Evolutionary conservation across 2,113 vertebrate genomes (phyloP).

Genomic region (Antidorcas marsupialis): DNA sequence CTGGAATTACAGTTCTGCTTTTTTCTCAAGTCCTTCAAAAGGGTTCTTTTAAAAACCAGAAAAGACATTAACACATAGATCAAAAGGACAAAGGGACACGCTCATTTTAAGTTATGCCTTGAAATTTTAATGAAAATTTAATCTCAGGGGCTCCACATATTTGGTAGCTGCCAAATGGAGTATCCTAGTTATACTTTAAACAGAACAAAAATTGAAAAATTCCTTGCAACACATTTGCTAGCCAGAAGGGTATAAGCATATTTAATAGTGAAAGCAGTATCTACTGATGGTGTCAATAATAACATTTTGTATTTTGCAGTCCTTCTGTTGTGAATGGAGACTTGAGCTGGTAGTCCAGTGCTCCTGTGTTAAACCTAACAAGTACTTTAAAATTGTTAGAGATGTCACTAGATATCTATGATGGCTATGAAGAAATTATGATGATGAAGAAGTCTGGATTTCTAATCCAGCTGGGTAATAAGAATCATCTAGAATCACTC

Average conservation of each 20-base stretch:
- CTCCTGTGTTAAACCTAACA: not conserved
- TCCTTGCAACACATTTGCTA: not conserved
- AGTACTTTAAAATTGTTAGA: not conserved
- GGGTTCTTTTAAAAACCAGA: not conserved
- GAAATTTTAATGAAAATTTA: not conserved
- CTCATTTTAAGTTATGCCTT: not conserved
- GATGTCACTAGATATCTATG: not conserved
- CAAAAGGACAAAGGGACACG: not conserved
- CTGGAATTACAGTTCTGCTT: not conserved
- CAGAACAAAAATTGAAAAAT: not conserved
- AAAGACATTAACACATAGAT: not conserved
- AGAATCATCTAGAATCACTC: slow-evolving; percentile 1
- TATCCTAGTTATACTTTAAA: not conserved
- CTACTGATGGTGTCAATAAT: not conserved
- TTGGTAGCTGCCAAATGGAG: not conserved
- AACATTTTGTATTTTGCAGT: not conserved
- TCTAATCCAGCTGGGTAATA: not conserved
- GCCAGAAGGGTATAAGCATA: not conserved
- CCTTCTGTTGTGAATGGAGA: not conserved
- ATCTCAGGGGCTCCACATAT: not conserved
- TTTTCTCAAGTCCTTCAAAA: not conserved
- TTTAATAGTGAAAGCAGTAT: not conserved
- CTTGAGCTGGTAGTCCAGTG: not conserved
- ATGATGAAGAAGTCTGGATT: slow-evolving; percentile 28
- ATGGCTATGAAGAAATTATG: slow-evolving; percentile 8